phyloP scores from a whole-genome alignment of 2,113 vertebrate species.

The Echinops telfairi region DNA sequence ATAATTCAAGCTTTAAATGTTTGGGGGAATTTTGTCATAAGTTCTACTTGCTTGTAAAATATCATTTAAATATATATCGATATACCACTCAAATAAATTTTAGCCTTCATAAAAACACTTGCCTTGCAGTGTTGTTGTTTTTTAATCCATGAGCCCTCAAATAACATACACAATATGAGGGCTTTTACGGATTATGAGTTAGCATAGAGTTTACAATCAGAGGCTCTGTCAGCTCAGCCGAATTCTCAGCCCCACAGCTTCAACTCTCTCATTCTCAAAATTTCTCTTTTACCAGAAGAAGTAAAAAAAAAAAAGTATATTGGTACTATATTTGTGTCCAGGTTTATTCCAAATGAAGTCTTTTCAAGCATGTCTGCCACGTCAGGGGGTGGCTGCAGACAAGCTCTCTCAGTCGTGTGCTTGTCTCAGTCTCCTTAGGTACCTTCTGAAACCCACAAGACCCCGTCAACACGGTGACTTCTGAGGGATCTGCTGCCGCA shows the following conservation, averaged over 20 bases:
- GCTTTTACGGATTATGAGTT: constrained; percentile 3
- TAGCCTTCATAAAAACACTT: constrained; percentile 6
- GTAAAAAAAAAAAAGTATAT: too few species aligned
- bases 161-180: not conserved
- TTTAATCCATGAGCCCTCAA: constrained; percentile 17
- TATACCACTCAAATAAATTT: constrained; percentile 65
- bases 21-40: constrained; percentile 48
- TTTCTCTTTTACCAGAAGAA: not conserved
- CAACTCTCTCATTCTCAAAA: not conserved
- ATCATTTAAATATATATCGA: constrained; percentile 31
- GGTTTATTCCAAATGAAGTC: too few species aligned
- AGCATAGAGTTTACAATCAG: not conserved
- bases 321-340: too few species aligned
- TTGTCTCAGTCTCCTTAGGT: too few species aligned
- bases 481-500: too few species aligned
- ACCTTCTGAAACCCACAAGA: too few species aligned
- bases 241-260: not conserved
- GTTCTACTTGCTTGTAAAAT: constrained; percentile 52
- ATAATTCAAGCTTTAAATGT: not conserved
- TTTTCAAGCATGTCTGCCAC: too few species aligned
- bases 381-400: too few species aligned
- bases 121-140: constrained; percentile 14
- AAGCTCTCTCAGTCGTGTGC: too few species aligned
- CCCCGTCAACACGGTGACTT: too few species aligned
- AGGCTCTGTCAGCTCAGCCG: not conserved